Base-by-base conservation (phyloP, 2,888 invertebrate species). In the Epistrophe eligans region DNA sequence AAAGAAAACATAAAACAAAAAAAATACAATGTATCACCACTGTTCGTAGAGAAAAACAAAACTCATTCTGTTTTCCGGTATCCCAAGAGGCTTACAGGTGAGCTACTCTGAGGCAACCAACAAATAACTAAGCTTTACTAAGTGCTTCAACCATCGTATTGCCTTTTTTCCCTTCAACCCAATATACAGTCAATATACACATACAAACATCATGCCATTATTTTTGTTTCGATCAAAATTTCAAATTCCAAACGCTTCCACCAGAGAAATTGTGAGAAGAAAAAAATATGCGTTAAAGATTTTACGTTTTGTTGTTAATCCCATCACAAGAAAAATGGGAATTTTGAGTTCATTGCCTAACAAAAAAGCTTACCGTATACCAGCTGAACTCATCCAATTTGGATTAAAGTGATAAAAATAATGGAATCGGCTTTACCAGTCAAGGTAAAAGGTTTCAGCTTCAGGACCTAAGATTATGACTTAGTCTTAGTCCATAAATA, bases 371-470 rank as follows among this genome's bases (percentile, higher is more conserved):
- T 70, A 79, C 55, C 66, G 35, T 9, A 9, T 35, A 82, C 76
- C 83, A 79, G 72, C 66, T 79, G 83, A 87, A 79, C 83, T 79
- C 87, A 87, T 87, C 87, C 87, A 87, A 87, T 87, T 87, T 87
- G 87, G 87, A 87, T 87, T 87, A 87, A 76, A 83, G 79, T 87
- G 87, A 87, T 87, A 87, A 87, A 87, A 87, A 72, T 83, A 74
- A 83, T 82, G 73, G 62, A 87, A 87, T 79, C 83, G 60, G 76
- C 82, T 87, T 87, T 74, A 71, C 72, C 82, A 79, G 52, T 72
- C 76, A 64, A 38, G 74, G 73, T 52, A 66, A 71, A 81, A 79
- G 73, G 74, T 70, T 72, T 28, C 19, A 38, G 72, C 58, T 83
- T 82, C 71, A 79, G 79, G 60, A 55, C 72, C 66, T 72, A 79